A percentile compares a stretch with the other conserved stretches of the same genome.
Evolutionary conservation across 2,888 invertebrate species (phyloP).

Genomic region (Epinotia bilunana): DNA sequence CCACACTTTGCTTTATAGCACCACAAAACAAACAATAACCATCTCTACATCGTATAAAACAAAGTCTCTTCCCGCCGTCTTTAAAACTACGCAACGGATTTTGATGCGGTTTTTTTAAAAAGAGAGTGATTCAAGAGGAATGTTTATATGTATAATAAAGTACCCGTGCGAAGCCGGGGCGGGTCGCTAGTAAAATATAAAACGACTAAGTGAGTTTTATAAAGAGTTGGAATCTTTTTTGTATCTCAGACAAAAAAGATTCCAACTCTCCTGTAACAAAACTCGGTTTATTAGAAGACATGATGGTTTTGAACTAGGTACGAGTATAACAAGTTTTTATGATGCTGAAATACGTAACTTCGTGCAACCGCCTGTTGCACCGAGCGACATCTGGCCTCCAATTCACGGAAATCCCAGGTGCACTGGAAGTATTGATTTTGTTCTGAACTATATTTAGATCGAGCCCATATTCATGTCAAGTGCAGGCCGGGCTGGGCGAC

Average conservation of each 20-base stretch:
- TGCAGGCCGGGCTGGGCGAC: slow-evolving; percentile 4
- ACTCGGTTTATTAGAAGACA: slow-evolving; percentile 8
- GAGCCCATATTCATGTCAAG: slow-evolving; percentile 30
- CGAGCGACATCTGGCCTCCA: slow-evolving; percentile 28
- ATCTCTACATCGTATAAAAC: no score
- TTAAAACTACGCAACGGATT: no score
- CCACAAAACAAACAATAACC: slow-evolving; percentile 8
- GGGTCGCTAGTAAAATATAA: no score
- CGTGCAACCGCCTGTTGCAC: slow-evolving; percentile 38
- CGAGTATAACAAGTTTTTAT: slow-evolving; percentile 20
- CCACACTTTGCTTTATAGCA: slow-evolving; percentile 6
- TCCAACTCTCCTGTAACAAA: slow-evolving; percentile 1
- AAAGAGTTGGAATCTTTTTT: no score
- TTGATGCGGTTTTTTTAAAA: no score
- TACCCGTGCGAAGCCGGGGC: no score
- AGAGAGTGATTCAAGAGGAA: no score
- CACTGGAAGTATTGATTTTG: slow-evolving; percentile 41
- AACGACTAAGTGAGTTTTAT: not conserved
- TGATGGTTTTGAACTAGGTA: not conserved
- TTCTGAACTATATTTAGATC: slow-evolving; percentile 35
- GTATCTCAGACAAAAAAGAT: slow-evolving; percentile 15
- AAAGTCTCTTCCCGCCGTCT: no score
- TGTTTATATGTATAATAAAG: no score
- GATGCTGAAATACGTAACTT: slow-evolving; percentile 7
- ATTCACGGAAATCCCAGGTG: slow-evolving; percentile 38